Base-by-base conservation (phyloP, 92 coral and sea anemone species). In the Plumapathes pennacea region DNA sequence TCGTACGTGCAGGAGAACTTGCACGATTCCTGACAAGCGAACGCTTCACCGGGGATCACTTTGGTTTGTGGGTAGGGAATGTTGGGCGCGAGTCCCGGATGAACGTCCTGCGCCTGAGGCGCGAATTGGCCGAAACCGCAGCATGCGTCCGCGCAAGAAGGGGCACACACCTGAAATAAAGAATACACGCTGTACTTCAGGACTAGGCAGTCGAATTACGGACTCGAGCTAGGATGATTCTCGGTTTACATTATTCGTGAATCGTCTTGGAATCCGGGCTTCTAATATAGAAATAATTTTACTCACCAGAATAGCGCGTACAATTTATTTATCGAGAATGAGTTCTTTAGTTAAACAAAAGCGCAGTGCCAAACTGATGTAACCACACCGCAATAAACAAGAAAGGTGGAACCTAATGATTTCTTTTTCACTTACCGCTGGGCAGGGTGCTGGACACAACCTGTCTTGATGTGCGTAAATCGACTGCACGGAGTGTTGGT, bases 61-160 rank as follows among this genome's bases (percentile, higher is more conserved):
- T 57, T 60, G 25, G 79, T 39, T 52, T 80, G 77, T 23, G 89
- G 89, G 41, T 53, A 82, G 17, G 96, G 89, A 2, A 77, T 55
- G 44, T 87, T 87, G 11, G 96, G 90, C 8, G 45, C 29, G 19
- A 87, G 57, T 3, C 78, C 83, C 25, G 89, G 83, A 17, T 66
- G 73, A 10, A 39, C 52, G 25, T 66, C 59, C 1, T 49, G 47
- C 28, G 9, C 15, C 4, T 25, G 17, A 19, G 71, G 66, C 22
- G 80, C 51, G 60, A 42, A 84, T 40, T 67, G 77, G 1, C 91
- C 91, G 53, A 61, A 80, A 0, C 80, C 43, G 57, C 98, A 92
- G 43, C 98, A 92, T 1, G 42, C 72, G 32, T 88, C 96, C 10
- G 75, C 64, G 37, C 98, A 92, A 24, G 89, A 71, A 30, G 98